These are phyloP conservation scores for Amyelois transitella DNA, from an alignment of 1,140 invertebrate species.

Conservation along the genomic window DNA sequence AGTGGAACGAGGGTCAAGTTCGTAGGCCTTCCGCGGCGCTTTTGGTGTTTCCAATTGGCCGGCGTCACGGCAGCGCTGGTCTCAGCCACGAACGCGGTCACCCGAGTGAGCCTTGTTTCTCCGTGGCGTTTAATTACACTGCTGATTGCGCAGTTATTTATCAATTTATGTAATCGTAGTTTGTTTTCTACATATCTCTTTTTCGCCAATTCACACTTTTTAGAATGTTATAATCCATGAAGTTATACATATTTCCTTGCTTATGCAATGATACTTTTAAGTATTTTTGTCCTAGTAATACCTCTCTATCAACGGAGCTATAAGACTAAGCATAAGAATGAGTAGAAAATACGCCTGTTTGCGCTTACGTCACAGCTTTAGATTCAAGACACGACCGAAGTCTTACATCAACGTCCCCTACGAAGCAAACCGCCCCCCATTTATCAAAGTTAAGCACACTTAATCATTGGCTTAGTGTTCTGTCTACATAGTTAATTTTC, in stretches of 20 bases:
- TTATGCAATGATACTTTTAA: not conserved
- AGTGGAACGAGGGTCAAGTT: not conserved
- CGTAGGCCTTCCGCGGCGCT: not conserved
- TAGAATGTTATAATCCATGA: not conserved
- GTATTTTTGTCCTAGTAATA: not conserved
- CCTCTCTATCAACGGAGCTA: not conserved
- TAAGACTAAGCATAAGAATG: too few species aligned
- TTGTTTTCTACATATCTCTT: too few species aligned
- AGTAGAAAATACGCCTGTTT: not conserved
- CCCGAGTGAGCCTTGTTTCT: not conserved
- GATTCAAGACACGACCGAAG: not conserved
- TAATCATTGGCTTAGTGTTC: not conserved
- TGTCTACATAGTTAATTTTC: not conserved
- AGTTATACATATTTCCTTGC: not conserved
- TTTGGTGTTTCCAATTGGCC: not conserved
- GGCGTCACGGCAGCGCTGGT: not conserved
- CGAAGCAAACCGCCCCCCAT: not conserved
- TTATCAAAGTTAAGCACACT: constrained; percentile 3
- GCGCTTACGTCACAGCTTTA: not conserved
- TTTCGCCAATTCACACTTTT: too few species aligned
- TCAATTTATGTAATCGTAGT: not conserved
- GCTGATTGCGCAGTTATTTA: not conserved
- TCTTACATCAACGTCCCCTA: not conserved
- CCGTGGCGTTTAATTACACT: not conserved
- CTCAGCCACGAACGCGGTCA: not conserved